A percentile compares a stretch with the other conserved stretches of the same genome.
Evolutionary conservation across 2,113 vertebrate genomes (phyloP).

Genomic region (Pseudorasbora parva): DNA sequence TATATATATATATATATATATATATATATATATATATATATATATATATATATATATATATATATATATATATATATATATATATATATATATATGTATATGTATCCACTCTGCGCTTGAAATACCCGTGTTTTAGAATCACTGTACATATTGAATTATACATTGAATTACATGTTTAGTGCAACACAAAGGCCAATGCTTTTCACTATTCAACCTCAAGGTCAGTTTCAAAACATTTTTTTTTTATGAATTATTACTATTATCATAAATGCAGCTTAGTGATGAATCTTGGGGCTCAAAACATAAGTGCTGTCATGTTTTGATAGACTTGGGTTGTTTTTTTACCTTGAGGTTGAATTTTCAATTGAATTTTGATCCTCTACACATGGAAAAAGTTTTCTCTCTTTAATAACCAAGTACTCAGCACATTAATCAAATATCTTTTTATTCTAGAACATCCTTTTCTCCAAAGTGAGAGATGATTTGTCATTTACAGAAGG

Average conservation of each 20-base stretch:
- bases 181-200: neutral
- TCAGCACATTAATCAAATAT: constrained; percentile 10
- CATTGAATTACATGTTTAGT: neutral
- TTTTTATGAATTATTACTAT: neutral
- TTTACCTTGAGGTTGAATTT: neutral
- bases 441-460: neutral
- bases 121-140: neutral
- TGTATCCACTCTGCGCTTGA: too few relatives aligned
- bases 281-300: neutral
- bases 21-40: too few relatives aligned
- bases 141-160: neutral
- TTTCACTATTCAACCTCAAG: neutral
- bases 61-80: too few relatives aligned
- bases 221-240: neutral
- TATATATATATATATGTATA: too few relatives aligned
- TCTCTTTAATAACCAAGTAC: neutral
- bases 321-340: neutral
- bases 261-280: neutral
- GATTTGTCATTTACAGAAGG: constrained; percentile 22
- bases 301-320: neutral
- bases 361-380: neutral
- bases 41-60: too few relatives aligned
- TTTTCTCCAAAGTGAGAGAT: neutral
- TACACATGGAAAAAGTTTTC: neutral
- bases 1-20: too few relatives aligned